Conservation (phyloP, 2,113 vertebrate genomes). For the Lophotis ruficrista region DNA sequence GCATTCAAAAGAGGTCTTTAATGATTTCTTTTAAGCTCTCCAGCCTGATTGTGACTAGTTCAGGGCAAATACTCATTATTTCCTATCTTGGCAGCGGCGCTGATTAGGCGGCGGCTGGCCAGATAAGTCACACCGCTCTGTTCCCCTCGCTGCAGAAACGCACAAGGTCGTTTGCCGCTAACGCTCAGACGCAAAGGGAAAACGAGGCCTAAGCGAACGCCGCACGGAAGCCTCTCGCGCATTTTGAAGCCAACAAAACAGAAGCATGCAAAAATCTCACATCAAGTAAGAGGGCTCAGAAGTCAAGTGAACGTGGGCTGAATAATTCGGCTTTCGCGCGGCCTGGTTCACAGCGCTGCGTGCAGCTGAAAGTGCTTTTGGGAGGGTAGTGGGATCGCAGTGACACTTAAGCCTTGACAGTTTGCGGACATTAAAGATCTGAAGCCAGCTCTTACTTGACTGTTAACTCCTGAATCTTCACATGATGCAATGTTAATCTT, state of each 20-base stretch:
- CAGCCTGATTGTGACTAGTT: not conserved
- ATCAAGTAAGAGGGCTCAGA: not conserved
- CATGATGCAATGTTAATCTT: constrained; percentile 53
- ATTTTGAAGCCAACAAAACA: not conserved
- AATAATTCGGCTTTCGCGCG: not conserved
- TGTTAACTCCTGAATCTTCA: constrained; percentile 62
- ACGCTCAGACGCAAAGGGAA: not conserved
- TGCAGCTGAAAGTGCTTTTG: not conserved
- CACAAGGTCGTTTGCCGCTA: constrained; percentile 42
- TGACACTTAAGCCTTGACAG: constrained; percentile 49
- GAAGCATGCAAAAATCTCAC: not conserved
- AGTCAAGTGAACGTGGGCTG: not conserved
- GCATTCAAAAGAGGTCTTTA: constrained; percentile 39
- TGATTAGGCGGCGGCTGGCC: constrained; percentile 36
- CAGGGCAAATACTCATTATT: constrained; percentile 54
- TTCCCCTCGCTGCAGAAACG: not conserved
- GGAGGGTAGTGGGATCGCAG: not conserved
- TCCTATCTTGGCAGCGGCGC: constrained; percentile 25
- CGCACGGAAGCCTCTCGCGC: not conserved
- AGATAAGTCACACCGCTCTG: constrained; percentile 45
- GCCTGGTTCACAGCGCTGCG: not conserved
- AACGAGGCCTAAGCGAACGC: not conserved
- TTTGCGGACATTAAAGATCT: constrained; percentile 50
- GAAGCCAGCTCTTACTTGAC: constrained; percentile 21
- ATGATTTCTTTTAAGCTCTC: constrained; percentile 62